Evolutionary conservation across 2,113 vertebrate species (phyloP).

Genomic region (Indri indri): DNA sequence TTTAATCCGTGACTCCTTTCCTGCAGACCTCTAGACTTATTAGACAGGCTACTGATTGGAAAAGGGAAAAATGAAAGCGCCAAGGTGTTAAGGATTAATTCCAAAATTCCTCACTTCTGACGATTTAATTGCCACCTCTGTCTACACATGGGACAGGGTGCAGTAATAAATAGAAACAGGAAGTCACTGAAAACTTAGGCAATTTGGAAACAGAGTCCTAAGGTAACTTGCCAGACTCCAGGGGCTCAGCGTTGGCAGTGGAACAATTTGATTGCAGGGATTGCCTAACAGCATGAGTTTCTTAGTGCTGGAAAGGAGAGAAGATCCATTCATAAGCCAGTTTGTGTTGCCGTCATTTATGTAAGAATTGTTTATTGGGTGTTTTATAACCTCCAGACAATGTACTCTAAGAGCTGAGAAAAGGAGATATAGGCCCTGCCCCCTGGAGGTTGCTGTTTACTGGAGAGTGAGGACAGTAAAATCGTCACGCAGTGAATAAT

Average conservation of each 20-base stretch:
- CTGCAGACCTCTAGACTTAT: conserved; percentile 17
- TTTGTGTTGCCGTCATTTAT: background rate
- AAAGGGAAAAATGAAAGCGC: conserved; percentile 38
- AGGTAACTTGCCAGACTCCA: conserved; percentile 44
- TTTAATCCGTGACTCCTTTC: background rate
- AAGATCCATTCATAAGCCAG: background rate
- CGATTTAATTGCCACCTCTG: conserved; percentile 53
- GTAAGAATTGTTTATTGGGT: background rate
- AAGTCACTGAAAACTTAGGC: conserved; percentile 33
- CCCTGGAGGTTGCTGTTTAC: background rate
- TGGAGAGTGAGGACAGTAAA: background rate
- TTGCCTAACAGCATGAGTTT: background rate
- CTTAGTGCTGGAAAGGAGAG: background rate
- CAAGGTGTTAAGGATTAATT: conserved; percentile 62
- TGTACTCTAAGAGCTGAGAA: background rate
- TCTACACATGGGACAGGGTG: background rate
- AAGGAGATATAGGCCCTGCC: background rate
- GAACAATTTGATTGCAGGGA: background rate
- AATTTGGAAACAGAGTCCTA: conserved; percentile 51
- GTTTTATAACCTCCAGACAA: background rate
- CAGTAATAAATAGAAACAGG: conserved; percentile 62
- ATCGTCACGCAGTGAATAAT: background rate
- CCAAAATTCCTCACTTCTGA: conserved; percentile 50
- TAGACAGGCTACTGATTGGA: conserved; percentile 16
- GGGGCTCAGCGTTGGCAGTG: background rate